phyloP scores from a whole-genome alignment of 1,140 invertebrate genomes.

The Zaprionus tsacasi region DNA sequence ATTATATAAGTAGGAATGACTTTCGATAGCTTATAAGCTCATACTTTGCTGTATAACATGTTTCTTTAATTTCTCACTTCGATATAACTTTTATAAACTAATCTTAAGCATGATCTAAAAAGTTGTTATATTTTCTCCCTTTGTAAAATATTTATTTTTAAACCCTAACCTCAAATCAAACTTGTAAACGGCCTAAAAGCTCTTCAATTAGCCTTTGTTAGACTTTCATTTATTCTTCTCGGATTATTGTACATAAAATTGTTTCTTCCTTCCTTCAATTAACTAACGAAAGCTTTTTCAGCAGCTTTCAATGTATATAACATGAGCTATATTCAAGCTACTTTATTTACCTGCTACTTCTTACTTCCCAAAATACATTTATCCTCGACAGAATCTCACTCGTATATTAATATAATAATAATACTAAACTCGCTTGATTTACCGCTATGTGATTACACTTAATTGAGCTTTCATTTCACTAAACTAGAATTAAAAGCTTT shows the following conservation, averaged over 20 bases:
- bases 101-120: too few relatives aligned
- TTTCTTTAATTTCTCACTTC: too few relatives aligned
- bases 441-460: background rate
- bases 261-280: background rate
- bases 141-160: too few relatives aligned
- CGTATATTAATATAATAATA: background rate
- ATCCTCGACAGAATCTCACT: background rate
- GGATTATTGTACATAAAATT: background rate
- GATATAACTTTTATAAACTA: too few relatives aligned
- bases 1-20: too few relatives aligned
- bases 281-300: background rate
- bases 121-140: too few relatives aligned
- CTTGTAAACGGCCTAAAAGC: too few relatives aligned
- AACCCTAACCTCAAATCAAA: too few relatives aligned
- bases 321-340: too few relatives aligned
- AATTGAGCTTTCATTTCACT: conserved; percentile 5
- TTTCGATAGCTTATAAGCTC: too few relatives aligned
- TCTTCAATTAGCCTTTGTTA: too few relatives aligned
- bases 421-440: background rate
- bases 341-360: background rate
- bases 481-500: conserved; percentile 11
- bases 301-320: background rate
- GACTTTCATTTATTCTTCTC: background rate
- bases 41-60: background rate
- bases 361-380: background rate